Conservation (phyloP, 2,888 invertebrate genomes). For the Phengaris arion region DNA sequence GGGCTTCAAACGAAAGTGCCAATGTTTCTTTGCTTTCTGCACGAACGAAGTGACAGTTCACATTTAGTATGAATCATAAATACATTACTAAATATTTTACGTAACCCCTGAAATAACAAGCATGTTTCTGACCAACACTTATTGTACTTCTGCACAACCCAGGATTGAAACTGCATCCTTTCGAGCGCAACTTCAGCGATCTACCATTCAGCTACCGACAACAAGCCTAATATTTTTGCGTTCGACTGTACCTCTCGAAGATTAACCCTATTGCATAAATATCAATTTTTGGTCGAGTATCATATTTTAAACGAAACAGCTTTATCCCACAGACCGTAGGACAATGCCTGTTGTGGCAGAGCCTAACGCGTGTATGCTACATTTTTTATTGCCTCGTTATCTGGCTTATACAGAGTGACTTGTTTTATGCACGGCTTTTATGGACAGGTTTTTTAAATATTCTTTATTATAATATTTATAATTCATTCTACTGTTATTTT, state of each 20-base stretch:
- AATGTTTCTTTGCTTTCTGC: too few species aligned
- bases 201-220: too few species aligned
- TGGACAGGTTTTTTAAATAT: not conserved
- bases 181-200: too few species aligned
- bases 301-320: not conserved
- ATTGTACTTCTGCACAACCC: too few species aligned
- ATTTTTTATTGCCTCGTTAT: conserved; percentile 12
- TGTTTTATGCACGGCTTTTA: conserved; percentile 2
- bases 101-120: too few species aligned
- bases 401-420: not conserved
- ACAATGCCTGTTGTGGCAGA: conserved; percentile 2
- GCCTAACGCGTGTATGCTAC: not conserved
- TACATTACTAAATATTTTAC: too few species aligned
- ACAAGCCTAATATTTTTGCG: not conserved
- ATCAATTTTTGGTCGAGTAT: not conserved
- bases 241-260: not conserved
- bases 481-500: not conserved
- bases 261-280: not conserved
- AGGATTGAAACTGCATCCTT: too few species aligned
- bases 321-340: not conserved
- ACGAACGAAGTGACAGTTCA: too few species aligned
- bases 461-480: not conserved
- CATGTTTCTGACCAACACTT: too few species aligned
- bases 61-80: too few species aligned
- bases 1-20: too few species aligned